phyloP scores from a whole-genome alignment of 2,797 vertebrate genomes.

The Rallus crepitans region DNA sequence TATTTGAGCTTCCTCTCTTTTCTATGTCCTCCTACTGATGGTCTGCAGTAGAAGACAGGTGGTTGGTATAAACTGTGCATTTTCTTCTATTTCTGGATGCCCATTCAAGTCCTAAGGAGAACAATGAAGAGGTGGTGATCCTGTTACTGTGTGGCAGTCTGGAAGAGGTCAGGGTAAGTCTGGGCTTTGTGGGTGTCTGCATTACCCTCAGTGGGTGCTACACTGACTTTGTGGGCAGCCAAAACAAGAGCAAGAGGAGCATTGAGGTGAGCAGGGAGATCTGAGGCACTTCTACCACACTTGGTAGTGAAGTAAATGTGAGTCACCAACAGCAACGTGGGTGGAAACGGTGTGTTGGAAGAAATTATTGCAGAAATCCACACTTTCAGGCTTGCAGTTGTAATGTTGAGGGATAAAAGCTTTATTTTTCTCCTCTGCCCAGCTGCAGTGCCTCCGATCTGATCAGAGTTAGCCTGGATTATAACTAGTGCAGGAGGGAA shows the following conservation, averaged over 20 bases:
- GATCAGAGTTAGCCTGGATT: background rate
- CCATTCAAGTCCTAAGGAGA: background rate
- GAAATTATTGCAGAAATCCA: background rate
- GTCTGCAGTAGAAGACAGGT: background rate
- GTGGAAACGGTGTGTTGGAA: background rate
- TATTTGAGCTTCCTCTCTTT: background rate
- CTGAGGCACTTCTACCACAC: background rate
- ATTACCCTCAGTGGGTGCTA: background rate
- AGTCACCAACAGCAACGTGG: background rate
- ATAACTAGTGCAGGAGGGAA: background rate
- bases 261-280: background rate
- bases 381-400: background rate
- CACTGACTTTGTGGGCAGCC: background rate
- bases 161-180: background rate
- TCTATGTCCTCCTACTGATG: background rate
- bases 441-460: background rate
- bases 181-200: background rate
- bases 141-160: background rate
- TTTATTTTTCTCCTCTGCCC: background rate
- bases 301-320: background rate
- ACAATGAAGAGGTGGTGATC: background rate
- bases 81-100: background rate
- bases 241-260: background rate
- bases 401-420: background rate
- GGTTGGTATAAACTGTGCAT: background rate